Evolutionary conservation across 2,113 vertebrate species (phyloP), one percentile per base, ranked within the genome.

Genomic region (Semnopithecus entellus): DNA sequence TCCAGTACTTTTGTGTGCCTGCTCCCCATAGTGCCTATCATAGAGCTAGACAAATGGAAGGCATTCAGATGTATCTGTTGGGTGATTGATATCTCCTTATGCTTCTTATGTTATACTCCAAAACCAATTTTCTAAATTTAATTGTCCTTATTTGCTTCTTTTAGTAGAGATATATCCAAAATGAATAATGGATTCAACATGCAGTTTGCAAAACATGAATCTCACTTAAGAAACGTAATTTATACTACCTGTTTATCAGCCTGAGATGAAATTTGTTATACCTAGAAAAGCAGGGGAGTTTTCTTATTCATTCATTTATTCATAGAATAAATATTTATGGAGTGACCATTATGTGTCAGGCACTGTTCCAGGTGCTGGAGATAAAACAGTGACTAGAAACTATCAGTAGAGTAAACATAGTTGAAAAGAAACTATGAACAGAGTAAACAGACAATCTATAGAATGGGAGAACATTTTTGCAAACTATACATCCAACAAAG

Each of bases 291-390:
- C 17, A 35, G 1, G 55, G 8, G 27, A 13, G 11, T 3, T 70
- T 86, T 84, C 90, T 91, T 35, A 38, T 68, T 92, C 16, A 92
- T 70, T 78, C 8, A 73, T 75, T 68, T 70, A 48, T 93, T 95
- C 32, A 50, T 50, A 87, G 73, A 90, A 80, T 70, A 73, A 87
- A 75, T 84, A n/a, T 61, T n/a, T 92, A 40, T 45, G 11, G 32
- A 48, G 20, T 75, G 40, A 64, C 72, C 30, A 27, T 22, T 76
- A 17, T 57, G 23, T 88, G 48, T 18, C 52, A 48, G 25, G 52
- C 13, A 43, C 20, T 70, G 14, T 85, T 35, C 5, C 22, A 48
- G 80, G 83, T 25, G 57, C 48, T 83, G 16, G 59, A 55, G 18
- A 82, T 45, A 83, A 13, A 91, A 72, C 7, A 64, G 68, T 50